Conservation (phyloP, 1,140 invertebrate genomes). For the Mercenaria mercenaria region DNA sequence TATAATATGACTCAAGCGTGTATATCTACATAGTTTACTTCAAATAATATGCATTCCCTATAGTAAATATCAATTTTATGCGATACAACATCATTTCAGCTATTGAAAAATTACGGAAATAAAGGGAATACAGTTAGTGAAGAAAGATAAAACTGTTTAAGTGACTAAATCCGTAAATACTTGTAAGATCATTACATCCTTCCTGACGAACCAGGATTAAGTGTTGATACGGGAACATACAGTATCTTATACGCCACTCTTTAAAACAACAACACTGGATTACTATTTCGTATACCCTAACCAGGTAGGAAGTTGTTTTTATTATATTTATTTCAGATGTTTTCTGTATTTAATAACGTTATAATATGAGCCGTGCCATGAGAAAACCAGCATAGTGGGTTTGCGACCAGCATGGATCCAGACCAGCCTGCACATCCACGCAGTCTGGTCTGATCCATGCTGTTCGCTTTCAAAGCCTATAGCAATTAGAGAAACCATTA, state of each 20-base stretch:
- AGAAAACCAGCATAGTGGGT: no score
- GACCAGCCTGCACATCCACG: no score
- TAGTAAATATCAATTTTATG: background rate
- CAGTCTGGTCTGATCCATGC: no score
- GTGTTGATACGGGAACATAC: background rate
- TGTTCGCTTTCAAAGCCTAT: no score
- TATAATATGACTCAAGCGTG: background rate
- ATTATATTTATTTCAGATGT: no score
- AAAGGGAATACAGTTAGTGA: background rate
- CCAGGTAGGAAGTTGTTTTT: background rate
- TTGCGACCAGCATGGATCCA: no score
- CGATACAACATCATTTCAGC: constrained; percentile 4
- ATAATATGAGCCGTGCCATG: no score
- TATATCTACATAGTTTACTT: background rate
- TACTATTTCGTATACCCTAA: background rate
- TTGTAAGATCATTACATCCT: background rate
- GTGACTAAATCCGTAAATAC: constrained; percentile 28
- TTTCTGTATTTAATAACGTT: no score
- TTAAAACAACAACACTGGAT: constrained; percentile 22
- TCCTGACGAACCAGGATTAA: constrained; percentile 8
- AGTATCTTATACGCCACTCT: background rate
- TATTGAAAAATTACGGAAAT: constrained; percentile 1
- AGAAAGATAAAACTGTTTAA: background rate
- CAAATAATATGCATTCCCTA: background rate
- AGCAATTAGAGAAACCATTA: no score